Evolutionary conservation across 2,113 vertebrate genomes (phyloP).

Genomic region (Nymphicus hollandicus): DNA sequence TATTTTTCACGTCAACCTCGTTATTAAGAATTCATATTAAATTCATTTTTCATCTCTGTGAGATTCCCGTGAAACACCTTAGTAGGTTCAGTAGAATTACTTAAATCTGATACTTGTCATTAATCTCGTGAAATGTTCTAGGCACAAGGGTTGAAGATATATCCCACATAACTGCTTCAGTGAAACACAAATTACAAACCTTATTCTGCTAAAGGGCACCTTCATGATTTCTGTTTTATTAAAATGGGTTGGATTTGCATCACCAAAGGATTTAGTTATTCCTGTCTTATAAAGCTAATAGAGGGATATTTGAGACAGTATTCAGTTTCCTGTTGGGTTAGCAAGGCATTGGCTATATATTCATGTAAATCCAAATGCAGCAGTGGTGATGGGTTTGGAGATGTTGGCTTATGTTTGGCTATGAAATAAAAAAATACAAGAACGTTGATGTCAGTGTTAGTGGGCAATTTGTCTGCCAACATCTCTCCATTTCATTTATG

Average conservation of each 20-base stretch:
- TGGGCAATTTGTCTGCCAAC: neutral
- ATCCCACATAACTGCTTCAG: neutral
- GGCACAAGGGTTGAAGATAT: neutral
- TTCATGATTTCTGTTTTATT: neutral
- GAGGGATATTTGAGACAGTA: neutral
- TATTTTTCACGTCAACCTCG: neutral
- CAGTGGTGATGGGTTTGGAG: neutral
- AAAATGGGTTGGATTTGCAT: neutral
- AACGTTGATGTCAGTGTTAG: neutral
- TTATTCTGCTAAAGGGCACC: neutral
- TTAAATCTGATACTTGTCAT: neutral
- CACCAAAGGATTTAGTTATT: neutral
- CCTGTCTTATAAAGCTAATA: neutral
- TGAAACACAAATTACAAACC: neutral
- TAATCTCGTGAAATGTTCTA: neutral
- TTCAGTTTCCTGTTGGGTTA: neutral
- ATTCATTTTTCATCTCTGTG: neutral
- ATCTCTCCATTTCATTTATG: neutral
- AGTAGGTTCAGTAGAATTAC: neutral
- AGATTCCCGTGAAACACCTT: neutral
- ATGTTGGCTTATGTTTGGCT: neutral
- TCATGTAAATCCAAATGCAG: neutral
- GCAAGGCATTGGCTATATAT: neutral
- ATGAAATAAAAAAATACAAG: neutral
- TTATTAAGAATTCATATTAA: neutral